Evolutionary conservation across 2,113 vertebrate genomes (phyloP).

Genomic region (Toxotes chatareus): DNA sequence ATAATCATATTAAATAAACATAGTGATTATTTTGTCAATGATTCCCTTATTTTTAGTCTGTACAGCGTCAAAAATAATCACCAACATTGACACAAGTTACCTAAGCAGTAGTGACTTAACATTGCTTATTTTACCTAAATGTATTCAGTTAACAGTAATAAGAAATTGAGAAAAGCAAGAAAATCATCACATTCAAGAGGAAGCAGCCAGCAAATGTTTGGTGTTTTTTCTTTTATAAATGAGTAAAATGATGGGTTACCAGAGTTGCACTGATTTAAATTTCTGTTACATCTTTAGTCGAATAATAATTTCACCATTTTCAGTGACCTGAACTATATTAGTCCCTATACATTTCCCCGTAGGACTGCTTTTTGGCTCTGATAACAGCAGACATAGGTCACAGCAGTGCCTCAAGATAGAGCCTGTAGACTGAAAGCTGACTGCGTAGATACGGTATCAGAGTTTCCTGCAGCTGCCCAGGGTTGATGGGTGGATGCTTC

Average conservation of each 20-base stretch:
- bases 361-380: neutral
- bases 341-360: neutral
- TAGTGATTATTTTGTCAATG: neutral
- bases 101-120: neutral
- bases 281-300: neutral
- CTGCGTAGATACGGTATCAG: neutral
- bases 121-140: neutral
- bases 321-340: neutral
- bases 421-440: neutral
- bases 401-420: neutral
- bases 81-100: neutral
- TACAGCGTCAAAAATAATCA: neutral
- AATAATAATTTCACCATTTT: no score
- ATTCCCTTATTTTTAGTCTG: neutral
- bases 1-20: neutral
- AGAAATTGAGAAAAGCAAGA: neutral
- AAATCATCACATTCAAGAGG: neutral
- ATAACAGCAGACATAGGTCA: neutral
- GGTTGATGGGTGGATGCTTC: neutral
- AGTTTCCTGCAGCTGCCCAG: conserved; percentile 9
- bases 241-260: neutral
- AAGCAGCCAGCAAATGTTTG: neutral
- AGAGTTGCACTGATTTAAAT: neutral
- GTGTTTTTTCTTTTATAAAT: neutral
- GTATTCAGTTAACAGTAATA: neutral